phyloP scores from a whole-genome alignment of 2,888 invertebrate species.

The Diogma glabrata region DNA sequence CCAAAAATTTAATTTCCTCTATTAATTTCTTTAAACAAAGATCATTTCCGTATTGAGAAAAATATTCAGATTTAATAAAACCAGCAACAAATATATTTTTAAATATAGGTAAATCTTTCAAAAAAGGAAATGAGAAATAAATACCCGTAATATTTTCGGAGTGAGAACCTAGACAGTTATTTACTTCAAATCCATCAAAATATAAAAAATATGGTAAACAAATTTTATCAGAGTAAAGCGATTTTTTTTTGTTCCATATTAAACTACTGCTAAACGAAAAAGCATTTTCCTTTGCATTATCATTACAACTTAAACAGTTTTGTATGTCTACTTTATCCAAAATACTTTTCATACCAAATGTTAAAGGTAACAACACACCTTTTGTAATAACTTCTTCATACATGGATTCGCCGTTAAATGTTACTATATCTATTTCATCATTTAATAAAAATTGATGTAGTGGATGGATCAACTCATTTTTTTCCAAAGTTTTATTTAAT shows the following conservation, averaged over 20 bases:
- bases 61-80: not conserved
- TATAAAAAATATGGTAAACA: constrained; percentile 7
- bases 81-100: not conserved
- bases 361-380: not conserved
- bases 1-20: constrained; percentile 20
- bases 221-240: not conserved
- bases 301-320: not conserved
- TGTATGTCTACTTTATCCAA: not conserved
- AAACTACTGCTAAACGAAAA: not conserved
- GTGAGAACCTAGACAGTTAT: constrained; percentile 13
- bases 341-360: not conserved
- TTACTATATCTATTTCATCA: not conserved
- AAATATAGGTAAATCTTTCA: not conserved
- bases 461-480: not conserved
- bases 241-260: not conserved
- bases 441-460: not conserved
- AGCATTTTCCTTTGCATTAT: not conserved
- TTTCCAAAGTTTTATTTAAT: not conserved
- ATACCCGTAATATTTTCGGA: constrained; percentile 10
- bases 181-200: constrained; percentile 12
- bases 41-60: constrained; percentile 16
- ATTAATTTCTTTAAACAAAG: constrained; percentile 21
- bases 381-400: not conserved
- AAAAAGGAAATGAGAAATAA: constrained; percentile 12
- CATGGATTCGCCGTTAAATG: not conserved